Percentiles rank a stretch among this genome's conserved stretches.
These are phyloP conservation scores for Cephus nigrinus DNA, from an alignment of 2,888 invertebrate species.

Conservation along the genomic window DNA sequence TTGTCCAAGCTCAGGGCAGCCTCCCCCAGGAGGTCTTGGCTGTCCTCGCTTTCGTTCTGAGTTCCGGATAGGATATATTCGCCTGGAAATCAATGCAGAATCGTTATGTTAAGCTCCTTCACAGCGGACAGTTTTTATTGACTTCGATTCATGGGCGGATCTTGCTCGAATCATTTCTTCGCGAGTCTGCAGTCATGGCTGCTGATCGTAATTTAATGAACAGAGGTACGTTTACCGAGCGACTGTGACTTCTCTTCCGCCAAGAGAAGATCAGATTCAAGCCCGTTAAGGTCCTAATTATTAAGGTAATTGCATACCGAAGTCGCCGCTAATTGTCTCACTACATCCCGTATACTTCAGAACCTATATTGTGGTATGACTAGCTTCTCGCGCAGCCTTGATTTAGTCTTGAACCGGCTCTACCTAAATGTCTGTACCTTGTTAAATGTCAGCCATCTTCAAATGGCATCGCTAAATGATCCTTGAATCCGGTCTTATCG, in stretches of 20 bases:
- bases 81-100: conserved; percentile 52
- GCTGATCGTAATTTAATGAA: background rate
- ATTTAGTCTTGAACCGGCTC: background rate
- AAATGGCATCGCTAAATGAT: background rate
- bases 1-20: conserved; percentile 50
- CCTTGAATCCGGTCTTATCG: background rate
- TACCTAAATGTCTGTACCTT: background rate
- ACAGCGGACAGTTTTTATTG: background rate
- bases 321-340: background rate
- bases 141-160: background rate
- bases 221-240: background rate
- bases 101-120: background rate
- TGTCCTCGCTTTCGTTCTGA: conserved; percentile 41
- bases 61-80: conserved; percentile 62
- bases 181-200: background rate
- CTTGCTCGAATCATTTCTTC: background rate
- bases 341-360: background rate
- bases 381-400: background rate
- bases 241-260: background rate
- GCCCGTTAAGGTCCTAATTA: background rate
- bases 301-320: background rate
- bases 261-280: background rate
- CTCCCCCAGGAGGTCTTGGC: conserved; percentile 44
- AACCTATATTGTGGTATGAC: background rate
- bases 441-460: background rate